phyloP scores from a whole-genome alignment of 2,888 invertebrate genomes.

The Papilio elwesi region DNA sequence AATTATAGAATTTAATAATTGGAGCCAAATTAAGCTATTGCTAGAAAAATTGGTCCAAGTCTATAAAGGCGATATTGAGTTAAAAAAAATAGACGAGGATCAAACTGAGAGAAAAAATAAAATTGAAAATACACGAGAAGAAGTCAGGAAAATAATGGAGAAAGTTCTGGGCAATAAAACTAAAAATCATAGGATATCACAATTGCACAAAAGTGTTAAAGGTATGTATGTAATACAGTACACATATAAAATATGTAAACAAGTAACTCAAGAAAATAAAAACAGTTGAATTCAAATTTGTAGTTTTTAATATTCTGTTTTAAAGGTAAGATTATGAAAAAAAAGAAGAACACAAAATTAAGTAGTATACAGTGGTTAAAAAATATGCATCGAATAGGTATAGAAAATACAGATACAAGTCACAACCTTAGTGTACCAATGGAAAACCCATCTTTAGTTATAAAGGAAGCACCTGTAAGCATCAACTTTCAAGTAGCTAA shows the following conservation, averaged over 20 bases:
- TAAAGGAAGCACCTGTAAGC: conserved; percentile 1
- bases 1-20: conserved; percentile 83
- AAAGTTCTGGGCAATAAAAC: conserved; percentile 68
- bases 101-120: conserved; percentile 43
- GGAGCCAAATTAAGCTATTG: conserved; percentile 67
- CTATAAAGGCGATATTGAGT: conserved; percentile 58
- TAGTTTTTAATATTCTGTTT: neutral
- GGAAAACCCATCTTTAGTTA: neutral
- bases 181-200: conserved; percentile 58
- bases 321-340: conserved; percentile 64
- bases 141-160: conserved; percentile 73
- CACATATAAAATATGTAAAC: too few relatives aligned
- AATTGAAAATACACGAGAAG: conserved; percentile 54
- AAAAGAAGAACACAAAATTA: conserved; percentile 52
- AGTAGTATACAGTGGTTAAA: conserved; percentile 2
- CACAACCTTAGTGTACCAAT: neutral
- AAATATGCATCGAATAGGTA: conserved; percentile 20
- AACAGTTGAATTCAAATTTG: conserved; percentile 34
- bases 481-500: neutral
- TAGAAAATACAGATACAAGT: conserved; percentile 12
- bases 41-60: conserved; percentile 66
- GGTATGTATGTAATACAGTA: too few relatives aligned
- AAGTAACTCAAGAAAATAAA: conserved; percentile 6
- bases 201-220: conserved; percentile 72
- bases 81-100: conserved; percentile 50